Percentiles rank a stretch among this genome's conserved stretches.
Evolutionary conservation across 2,113 vertebrate species (phyloP).

Genomic region (Odobenus rosmarus): DNA sequence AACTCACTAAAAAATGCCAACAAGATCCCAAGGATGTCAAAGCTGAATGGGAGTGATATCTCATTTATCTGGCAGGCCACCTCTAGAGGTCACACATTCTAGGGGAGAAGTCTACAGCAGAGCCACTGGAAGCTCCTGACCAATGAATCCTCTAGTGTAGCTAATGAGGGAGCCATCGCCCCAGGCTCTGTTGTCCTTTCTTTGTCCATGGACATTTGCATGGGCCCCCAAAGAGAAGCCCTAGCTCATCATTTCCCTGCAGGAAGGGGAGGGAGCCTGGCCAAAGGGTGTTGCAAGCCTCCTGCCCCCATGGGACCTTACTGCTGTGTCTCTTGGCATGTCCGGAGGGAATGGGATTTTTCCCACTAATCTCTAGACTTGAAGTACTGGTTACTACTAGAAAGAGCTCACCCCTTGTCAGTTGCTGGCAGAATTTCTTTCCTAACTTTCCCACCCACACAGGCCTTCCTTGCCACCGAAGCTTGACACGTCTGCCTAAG

Average conservation of each 20-base stretch:
- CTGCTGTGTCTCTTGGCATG: neutral
- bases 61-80: neutral
- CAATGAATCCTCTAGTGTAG: neutral
- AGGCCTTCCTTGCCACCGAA: neutral
- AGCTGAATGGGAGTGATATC: neutral
- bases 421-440: constrained; percentile 16
- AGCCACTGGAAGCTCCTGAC: neutral
- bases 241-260: neutral
- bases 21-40: neutral
- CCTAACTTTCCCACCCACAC: neutral
- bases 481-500: neutral
- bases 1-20: neutral
- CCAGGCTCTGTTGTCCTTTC: neutral
- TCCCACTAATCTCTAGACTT: neutral
- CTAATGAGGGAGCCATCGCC: neutral
- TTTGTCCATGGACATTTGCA: neutral
- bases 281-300: neutral
- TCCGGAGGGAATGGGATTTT: neutral
- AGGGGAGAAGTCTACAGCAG: neutral
- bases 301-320: neutral
- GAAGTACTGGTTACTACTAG: neutral
- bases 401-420: neutral
- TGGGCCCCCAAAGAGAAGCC: neutral
- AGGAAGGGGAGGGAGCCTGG: neutral
- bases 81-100: neutral